These are phyloP conservation scores for Erythrocercus mccallii DNA, from an alignment of 2,113 vertebrate genomes.

Conservation along the genomic window DNA sequence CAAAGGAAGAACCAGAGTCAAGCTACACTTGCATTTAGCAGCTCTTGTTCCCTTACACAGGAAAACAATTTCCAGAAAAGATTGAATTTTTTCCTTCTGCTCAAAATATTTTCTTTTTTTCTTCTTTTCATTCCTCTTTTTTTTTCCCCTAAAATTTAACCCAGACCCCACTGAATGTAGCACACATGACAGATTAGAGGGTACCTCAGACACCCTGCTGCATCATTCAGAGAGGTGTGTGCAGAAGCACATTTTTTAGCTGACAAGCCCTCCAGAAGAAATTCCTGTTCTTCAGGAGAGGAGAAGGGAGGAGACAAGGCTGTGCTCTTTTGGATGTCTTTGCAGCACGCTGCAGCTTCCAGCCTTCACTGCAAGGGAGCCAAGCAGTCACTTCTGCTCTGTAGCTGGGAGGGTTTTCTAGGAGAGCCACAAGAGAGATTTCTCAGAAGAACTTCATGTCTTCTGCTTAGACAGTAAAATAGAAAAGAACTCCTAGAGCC, in stretches of 20 bases:
- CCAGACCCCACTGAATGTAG: neutral
- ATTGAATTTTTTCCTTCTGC: neutral
- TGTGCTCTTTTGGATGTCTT: neutral
- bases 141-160: neutral
- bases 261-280: neutral
- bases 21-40: rapidly evolving
- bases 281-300: neutral
- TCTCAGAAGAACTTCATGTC: neutral
- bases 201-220: neutral
- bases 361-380: neutral
- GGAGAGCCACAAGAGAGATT: neutral
- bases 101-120: neutral
- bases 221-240: neutral
- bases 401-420: neutral
- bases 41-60: neutral
- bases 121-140: neutral
- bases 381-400: neutral
- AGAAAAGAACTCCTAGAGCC: neutral
- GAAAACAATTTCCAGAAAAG: neutral
- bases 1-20: neutral
- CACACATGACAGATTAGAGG: neutral
- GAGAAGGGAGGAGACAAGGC: neutral
- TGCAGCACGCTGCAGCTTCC: neutral
- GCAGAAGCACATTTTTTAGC: neutral
- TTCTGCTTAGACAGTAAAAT: neutral